Evolutionary conservation across 2,797 vertebrate genomes (phyloP).

Genomic region (Heteromormyrus szaboi): DNA sequence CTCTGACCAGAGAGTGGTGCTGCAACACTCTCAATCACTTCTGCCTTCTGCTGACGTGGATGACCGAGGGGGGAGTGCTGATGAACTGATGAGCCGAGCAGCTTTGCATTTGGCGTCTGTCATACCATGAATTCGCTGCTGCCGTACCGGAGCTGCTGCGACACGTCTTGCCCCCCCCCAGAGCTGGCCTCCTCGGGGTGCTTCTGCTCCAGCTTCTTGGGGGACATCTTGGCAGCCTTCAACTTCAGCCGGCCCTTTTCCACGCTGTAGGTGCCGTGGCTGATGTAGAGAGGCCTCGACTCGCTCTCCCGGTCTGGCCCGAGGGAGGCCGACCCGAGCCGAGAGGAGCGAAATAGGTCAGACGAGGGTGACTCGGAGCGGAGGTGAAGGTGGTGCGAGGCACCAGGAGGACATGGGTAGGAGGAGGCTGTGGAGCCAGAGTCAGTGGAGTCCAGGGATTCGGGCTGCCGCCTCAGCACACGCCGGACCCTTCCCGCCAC

Average conservation of each 20-base stretch:
- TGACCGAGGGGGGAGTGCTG: conserved; percentile 42
- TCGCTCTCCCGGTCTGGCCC: conserved; percentile 56
- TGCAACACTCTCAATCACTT: conserved; percentile 50
- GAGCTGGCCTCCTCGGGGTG: conserved; percentile 55
- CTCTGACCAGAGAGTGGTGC: conserved; percentile 29
- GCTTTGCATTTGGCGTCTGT: conserved; percentile 45
- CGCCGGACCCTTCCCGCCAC: conserved; percentile 60
- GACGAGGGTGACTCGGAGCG: conserved; percentile 73
- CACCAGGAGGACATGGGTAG: conserved; percentile 67
- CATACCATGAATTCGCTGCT: conserved; percentile 97
- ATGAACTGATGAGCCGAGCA: conserved; percentile 24
- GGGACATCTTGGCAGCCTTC: conserved; percentile 73
- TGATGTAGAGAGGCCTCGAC: conserved; percentile 79
- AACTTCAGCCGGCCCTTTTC: conserved; percentile 92
- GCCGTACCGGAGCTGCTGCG: conserved; percentile 76
- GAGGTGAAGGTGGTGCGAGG: conserved; percentile 73
- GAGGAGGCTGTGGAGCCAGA: conserved; percentile 58
- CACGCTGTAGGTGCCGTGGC: conserved; percentile 85
- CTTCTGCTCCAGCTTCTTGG: conserved; percentile 65
- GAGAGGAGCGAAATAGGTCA: conserved; percentile 53
- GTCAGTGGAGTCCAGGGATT: conserved; percentile 65
- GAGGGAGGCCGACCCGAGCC: conserved; percentile 38
- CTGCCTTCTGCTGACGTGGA: conserved; percentile 35
- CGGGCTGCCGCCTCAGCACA: conserved; percentile 61
- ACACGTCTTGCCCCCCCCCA: conserved; percentile 63